Percentiles rank a stretch among this genome's conserved stretches.
These are phyloP conservation scores for Podarcis lilfordi DNA, from an alignment of 2,797 vertebrate genomes.

Conservation along the genomic window DNA sequence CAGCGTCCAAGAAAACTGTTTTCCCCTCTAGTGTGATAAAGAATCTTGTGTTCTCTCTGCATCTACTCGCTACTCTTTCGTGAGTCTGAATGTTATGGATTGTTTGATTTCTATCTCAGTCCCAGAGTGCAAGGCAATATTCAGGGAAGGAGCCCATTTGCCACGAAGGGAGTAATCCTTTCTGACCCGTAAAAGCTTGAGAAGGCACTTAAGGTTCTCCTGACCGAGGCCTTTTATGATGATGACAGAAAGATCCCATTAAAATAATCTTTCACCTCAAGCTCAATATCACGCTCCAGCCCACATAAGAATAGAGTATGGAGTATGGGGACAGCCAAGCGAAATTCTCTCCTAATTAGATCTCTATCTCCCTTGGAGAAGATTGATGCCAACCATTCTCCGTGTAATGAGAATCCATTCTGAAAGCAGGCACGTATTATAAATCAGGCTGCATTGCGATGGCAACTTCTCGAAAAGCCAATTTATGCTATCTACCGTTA, in stretches of 20 bases:
- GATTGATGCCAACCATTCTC: neutral
- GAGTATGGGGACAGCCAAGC: constrained; percentile 1
- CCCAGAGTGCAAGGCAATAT: neutral
- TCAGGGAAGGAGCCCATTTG: neutral
- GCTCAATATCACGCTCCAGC: neutral
- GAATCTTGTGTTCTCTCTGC: neutral
- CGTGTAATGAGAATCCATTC: constrained; percentile 43
- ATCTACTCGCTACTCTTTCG: neutral
- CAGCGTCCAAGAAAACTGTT: neutral
- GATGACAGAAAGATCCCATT: constrained; percentile 26
- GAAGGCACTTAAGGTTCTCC: constrained; percentile 21
- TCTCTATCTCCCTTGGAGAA: constrained; percentile 36
- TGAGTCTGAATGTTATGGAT: neutral
- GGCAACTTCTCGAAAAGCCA: neutral
- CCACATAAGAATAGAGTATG: constrained; percentile 22
- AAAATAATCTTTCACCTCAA: constrained; percentile 42
- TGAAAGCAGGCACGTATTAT: neutral
- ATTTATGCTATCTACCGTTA: neutral
- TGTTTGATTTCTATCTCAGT: neutral
- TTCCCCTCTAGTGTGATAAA: neutral
- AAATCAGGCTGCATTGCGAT: neutral
- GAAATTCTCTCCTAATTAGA: constrained; percentile 37
- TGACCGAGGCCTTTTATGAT: constrained; percentile 21
- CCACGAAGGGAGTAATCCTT: constrained; percentile 15
- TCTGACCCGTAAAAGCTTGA: neutral